A percentile compares a stretch with the other conserved stretches of the same genome.
Conservation (phyloP, 2,797 vertebrate species). For the Amblyraja radiata region DNA sequence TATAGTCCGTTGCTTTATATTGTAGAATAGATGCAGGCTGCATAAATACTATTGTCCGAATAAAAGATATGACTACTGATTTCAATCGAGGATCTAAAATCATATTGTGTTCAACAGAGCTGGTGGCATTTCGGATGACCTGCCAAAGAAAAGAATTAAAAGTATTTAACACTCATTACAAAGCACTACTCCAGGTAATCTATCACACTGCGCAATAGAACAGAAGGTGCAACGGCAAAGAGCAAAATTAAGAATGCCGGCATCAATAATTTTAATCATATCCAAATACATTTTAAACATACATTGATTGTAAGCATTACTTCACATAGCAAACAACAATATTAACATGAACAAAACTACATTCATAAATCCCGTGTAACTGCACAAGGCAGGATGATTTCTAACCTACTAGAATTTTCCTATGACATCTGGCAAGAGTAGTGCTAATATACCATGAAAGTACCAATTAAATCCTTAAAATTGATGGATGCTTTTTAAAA, state of each 20-base stretch:
- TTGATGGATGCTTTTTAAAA: not conserved
- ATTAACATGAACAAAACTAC: not conserved
- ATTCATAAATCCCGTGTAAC: not conserved
- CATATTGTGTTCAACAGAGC: not conserved
- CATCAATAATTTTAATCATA: not conserved
- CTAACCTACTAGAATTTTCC: not conserved
- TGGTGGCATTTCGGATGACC: not conserved
- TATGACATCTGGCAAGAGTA: not conserved
- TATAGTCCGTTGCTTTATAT: not conserved
- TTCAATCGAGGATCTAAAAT: not conserved
- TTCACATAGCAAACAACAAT: not conserved
- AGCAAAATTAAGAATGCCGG: not conserved
- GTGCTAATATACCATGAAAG: not conserved
- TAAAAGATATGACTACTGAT: conserved; percentile 24
- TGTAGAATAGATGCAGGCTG: conserved; percentile 8
- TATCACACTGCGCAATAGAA: not conserved
- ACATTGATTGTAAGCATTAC: not conserved
- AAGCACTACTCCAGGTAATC: not conserved
- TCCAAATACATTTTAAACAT: not conserved
- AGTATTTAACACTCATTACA: not conserved
- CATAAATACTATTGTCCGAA: conserved; percentile 19
- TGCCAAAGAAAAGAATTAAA: not conserved
- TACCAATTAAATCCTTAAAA: conserved; percentile 8
- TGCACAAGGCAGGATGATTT: not conserved
- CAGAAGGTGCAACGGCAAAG: not conserved